Evolutionary conservation across 2,113 vertebrate genomes (phyloP).

Genomic region (Muscicapa adusta): DNA sequence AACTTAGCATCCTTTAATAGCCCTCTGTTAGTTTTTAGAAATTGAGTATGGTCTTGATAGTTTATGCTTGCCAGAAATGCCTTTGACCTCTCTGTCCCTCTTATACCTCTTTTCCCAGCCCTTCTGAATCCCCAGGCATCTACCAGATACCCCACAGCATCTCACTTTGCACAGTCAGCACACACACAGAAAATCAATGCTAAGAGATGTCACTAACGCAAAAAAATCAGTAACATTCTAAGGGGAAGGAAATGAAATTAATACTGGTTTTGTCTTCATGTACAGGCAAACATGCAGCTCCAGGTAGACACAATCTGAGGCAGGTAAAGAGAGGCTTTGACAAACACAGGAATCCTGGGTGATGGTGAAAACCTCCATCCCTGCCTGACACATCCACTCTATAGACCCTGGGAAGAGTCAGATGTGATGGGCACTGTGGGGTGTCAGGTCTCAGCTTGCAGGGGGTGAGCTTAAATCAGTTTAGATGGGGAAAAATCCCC

Average conservation of each 20-base stretch:
- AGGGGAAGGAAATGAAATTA: not conserved
- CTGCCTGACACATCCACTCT: too few species aligned
- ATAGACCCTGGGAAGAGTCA: rapidly evolving
- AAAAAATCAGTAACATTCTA: rapidly evolving
- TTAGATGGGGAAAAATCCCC: not conserved
- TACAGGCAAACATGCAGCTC: not conserved
- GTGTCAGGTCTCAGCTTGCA: not conserved
- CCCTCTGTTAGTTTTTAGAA: not conserved
- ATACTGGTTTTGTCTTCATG: not conserved
- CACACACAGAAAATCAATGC: rapidly evolving
- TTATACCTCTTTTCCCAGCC: not conserved
- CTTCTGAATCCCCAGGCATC: not conserved
- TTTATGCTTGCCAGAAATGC: not conserved
- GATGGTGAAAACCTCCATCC: not conserved
- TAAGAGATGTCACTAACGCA: rapidly evolving
- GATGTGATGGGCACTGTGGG: rapidly evolving
- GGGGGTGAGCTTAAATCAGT: not conserved
- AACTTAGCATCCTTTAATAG: not conserved
- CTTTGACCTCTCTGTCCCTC: not conserved
- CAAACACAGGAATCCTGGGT: not conserved
- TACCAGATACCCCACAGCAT: not conserved
- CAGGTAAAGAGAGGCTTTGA: not conserved
- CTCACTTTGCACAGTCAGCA: not conserved
- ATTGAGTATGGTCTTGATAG: not conserved
- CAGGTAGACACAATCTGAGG: rapidly evolving